Conservation (phyloP, 2,888 invertebrate species). For the Prosapia bicincta region DNA sequence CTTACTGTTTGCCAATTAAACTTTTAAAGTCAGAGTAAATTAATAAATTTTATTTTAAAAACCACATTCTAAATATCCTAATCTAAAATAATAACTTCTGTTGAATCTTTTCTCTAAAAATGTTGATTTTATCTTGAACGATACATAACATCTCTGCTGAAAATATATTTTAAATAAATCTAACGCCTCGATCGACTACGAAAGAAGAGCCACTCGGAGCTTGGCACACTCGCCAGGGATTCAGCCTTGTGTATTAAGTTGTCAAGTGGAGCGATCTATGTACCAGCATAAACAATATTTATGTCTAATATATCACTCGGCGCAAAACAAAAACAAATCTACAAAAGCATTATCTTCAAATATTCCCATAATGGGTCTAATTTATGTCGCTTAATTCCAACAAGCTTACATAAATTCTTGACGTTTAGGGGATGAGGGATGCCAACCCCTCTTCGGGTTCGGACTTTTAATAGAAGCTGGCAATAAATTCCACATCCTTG, state of each 20-base stretch:
- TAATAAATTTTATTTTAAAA: too few relatives aligned
- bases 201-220: too few relatives aligned
- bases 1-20: too few relatives aligned
- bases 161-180: too few relatives aligned
- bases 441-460: neutral
- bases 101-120: too few relatives aligned
- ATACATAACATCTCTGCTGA: too few relatives aligned
- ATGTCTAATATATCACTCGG: neutral
- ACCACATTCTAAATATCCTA: too few relatives aligned
- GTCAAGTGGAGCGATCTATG: neutral
- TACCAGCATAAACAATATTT: neutral
- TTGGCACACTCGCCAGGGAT: neutral
- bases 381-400: constrained; percentile 2
- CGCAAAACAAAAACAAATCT: neutral
- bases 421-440: constrained; percentile 2
- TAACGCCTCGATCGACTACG: too few relatives aligned
- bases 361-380: constrained; percentile 2
- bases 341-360: neutral
- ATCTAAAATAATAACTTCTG: too few relatives aligned
- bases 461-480: neutral
- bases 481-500: neutral
- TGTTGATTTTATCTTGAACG: too few relatives aligned
- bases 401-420: constrained; percentile 2
- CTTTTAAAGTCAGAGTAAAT: too few relatives aligned
- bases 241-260: neutral